A percentile compares a stretch with the other conserved stretches of the same genome.
These are phyloP conservation scores for Lepidurus apus DNA, from an alignment of 1,140 invertebrate genomes.

Conservation along the genomic window DNA sequence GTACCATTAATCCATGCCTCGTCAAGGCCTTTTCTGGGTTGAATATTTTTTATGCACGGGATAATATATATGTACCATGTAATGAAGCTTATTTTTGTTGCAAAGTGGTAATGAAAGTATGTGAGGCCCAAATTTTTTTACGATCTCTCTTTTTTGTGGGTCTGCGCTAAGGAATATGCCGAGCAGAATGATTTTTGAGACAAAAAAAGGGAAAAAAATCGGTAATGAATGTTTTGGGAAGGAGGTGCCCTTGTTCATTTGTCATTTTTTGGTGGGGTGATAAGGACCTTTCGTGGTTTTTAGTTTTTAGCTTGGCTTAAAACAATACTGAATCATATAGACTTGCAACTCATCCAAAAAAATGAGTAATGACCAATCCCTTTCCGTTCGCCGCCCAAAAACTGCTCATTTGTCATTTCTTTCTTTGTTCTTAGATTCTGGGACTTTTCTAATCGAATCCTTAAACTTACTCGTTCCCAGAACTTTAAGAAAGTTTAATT, in stretches of 20 bases:
- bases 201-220: neutral
- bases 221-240: conserved; percentile 14
- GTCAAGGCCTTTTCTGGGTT: no score
- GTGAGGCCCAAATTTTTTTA: no score
- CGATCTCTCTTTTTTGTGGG: neutral
- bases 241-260: neutral
- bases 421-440: no score
- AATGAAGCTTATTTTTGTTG: no score
- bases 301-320: neutral
- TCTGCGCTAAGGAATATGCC: neutral
- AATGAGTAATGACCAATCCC: neutral
- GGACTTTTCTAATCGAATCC: no score
- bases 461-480: no score
- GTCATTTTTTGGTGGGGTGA: neutral
- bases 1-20: no score
- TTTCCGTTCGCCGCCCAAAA: neutral
- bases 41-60: no score
- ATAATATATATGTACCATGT: no score
- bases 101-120: no score
- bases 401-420: neutral
- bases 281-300: neutral
- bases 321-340: conserved; percentile 10
- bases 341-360: neutral
- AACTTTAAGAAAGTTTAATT: no score
- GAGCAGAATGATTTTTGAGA: neutral